Evolutionary conservation across 2,113 vertebrate species (phyloP), one percentile per base, ranked within the genome.

Genomic region (Sphaerodactylus townsendi): DNA sequence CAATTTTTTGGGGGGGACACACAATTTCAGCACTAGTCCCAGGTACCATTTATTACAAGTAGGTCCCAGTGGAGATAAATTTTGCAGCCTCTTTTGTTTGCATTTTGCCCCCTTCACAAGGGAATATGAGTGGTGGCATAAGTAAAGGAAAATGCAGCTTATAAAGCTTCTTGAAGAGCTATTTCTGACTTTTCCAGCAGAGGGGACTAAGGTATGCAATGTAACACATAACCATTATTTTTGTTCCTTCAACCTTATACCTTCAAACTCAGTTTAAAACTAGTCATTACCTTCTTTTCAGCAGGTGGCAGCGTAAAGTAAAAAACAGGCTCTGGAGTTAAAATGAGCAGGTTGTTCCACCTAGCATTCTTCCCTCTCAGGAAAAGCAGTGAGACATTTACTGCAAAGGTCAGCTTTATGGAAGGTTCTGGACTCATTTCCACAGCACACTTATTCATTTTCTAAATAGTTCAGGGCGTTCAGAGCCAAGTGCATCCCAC

Each of bases 371-470:
- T 33, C 30, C 72, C 59, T 73, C 80, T 44, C 56, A 56, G 68
- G 68, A 82, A 77, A 56, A 79, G 68, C 85, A 74, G 46, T 73
- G 81, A 79, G 85, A 79, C 69, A 87, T 72, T 72, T 73, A 64
- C 30, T 19, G 62, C 56, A 79, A 72, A 79, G 85, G 85, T 68
- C 75, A 73, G n/a, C 21, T 21, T 79, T 78, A 35, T 10, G 28
- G 62, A 83, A 28, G 56, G 69, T 39, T 73, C 81, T 83, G 75
- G 75, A 64, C 62, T 78, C 44, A 78, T 82, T 81, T 77, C 66
- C 46, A 65, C 41, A 66, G 66, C 80, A 78, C 10, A 73, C 56
- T 30, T 37, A 78, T 86, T 77, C 48, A 33, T 82, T 77, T 72
- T 33, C 59, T 72, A 64, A 86, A 71, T 10, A 72, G 68, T 77